Evolutionary conservation across 2,888 invertebrate species (phyloP).

Genomic region (Congeria kusceri): DNA sequence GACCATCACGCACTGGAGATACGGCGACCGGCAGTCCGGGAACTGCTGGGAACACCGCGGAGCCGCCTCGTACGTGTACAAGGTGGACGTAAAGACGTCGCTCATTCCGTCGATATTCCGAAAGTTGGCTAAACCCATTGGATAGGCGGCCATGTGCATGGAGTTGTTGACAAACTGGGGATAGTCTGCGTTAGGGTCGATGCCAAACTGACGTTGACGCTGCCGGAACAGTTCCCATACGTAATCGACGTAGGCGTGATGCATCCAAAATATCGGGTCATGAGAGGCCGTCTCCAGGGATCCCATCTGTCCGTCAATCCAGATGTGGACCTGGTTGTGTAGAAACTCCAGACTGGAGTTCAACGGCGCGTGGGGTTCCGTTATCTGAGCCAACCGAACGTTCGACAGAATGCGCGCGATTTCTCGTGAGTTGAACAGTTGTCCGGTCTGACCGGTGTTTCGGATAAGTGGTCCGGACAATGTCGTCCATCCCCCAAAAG

Average conservation of each 20-base stretch:
- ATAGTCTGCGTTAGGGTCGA: conserved; percentile 69
- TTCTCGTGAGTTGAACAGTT: conserved; percentile 63
- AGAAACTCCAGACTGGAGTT: conserved; percentile 76
- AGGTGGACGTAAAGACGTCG: conserved; percentile 64
- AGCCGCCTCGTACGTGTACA: conserved; percentile 66
- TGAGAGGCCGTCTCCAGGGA: conserved; percentile 73
- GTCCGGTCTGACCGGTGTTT: conserved; percentile 73
- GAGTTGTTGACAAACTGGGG: conserved; percentile 68
- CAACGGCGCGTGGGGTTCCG: conserved; percentile 67
- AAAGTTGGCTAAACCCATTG: conserved; percentile 73
- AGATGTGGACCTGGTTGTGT: conserved; percentile 79
- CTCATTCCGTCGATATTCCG: conserved; percentile 75
- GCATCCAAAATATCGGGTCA: conserved; percentile 78
- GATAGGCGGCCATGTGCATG: conserved; percentile 58
- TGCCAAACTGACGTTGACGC: conserved; percentile 60
- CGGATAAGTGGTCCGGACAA: conserved; percentile 73
- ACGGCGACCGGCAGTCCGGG: conserved; percentile 70
- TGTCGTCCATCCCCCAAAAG: conserved; percentile 77
- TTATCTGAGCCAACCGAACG: conserved; percentile 60
- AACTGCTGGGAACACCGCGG: conserved; percentile 58
- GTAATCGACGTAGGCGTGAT: conserved; percentile 78
- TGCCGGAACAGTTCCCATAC: conserved; percentile 75
- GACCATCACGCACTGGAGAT: conserved; percentile 57
- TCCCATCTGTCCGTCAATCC: conserved; percentile 76
- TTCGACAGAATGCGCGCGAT: conserved; percentile 65